These are phyloP conservation scores for Acanthosepion lycidas DNA, from an alignment of 2,888 invertebrate species.

Conservation along the genomic window DNA sequence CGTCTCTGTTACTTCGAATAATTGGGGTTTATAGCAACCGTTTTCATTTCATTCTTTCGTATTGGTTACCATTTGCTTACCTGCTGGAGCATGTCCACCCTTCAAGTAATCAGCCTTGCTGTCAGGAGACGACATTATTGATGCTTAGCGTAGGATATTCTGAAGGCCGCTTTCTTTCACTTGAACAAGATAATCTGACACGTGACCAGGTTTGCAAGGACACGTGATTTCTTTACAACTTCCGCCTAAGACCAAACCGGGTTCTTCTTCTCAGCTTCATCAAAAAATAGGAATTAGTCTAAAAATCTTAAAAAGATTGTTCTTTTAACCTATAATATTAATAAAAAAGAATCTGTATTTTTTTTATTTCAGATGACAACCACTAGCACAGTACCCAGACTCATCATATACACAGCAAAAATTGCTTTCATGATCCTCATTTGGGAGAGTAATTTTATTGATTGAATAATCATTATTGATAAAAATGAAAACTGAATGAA, in stretches of 20 bases:
- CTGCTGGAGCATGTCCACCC: not conserved
- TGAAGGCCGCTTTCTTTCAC: not conserved
- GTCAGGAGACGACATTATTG: slow-evolving; percentile 4
- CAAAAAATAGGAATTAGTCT: too few relatives aligned
- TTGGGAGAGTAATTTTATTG: too few relatives aligned
- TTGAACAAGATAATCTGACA: not conserved
- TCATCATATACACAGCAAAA: too few relatives aligned
- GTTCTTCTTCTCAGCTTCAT: not conserved
- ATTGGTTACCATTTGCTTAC: not conserved
- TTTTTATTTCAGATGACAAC: too few relatives aligned
- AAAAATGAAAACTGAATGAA: too few relatives aligned
- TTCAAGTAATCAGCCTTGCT: not conserved
- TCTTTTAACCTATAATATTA: too few relatives aligned
- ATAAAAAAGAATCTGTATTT: too few relatives aligned
- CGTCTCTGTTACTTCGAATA: not conserved
- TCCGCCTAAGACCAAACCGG: not conserved
- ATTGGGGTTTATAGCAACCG: not conserved
- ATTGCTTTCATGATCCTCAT: too few relatives aligned
- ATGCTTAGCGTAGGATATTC: not conserved
- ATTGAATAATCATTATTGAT: too few relatives aligned
- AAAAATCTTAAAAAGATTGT: too few relatives aligned
- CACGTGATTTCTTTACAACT: not conserved
- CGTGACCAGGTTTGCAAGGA: not conserved
- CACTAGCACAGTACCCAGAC: too few relatives aligned
- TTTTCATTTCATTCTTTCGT: not conserved